Base-by-base conservation (phyloP, 2,888 invertebrate genomes). In the Torymus aiolomorphi region DNA sequence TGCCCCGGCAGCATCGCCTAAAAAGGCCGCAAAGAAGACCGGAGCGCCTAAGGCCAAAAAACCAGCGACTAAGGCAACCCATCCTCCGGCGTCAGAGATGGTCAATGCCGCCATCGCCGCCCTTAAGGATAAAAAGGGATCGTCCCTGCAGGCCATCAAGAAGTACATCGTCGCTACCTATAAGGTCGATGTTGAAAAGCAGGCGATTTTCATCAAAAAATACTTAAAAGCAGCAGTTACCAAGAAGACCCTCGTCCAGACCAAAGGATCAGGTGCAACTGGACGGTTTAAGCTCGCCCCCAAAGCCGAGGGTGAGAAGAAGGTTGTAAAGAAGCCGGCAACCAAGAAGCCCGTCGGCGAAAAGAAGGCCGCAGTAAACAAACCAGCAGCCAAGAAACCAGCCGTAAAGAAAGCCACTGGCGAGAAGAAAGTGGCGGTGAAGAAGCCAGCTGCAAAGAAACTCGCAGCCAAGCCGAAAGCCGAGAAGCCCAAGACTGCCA, bases 151-250 rank as follows among this genome's bases (percentile, higher is more conserved):
- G 86, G 93, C 93, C 1, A 94, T 94, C 87, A 94, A 93, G 87
- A 94, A 94, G 86, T 94, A 93, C 87, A 92, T 95, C 69, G 89
- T 91, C 12, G 89, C 91, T 31, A 92, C 91, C 77, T 93, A 94
- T 91, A 92, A 92, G 80, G 91, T 93, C 5, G 93, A 94, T 85
- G 91, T 91, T 0, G 92, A 92, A 79, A 94, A 93, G 84, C 86
- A 92, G 67, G 91, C 92, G 0, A 91, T 92, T 1, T 93, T 92
- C 88, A 94, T 94, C 84, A 93, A 92, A 82, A 93, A 92, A 79
- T 93, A 92, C 83, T 84, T 94, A 81, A 93, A 93, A 86, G 87
- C 89, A 14, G 93, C 93, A n/a, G 92, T 94, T n/a, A 90, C 89
- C 1, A 90, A 91, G 62, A 92, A 93, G 5, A 87, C 88, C 14